These are phyloP conservation scores for Villa cingulata DNA, from an alignment of 2,888 invertebrate genomes.

Conservation along the genomic window DNA sequence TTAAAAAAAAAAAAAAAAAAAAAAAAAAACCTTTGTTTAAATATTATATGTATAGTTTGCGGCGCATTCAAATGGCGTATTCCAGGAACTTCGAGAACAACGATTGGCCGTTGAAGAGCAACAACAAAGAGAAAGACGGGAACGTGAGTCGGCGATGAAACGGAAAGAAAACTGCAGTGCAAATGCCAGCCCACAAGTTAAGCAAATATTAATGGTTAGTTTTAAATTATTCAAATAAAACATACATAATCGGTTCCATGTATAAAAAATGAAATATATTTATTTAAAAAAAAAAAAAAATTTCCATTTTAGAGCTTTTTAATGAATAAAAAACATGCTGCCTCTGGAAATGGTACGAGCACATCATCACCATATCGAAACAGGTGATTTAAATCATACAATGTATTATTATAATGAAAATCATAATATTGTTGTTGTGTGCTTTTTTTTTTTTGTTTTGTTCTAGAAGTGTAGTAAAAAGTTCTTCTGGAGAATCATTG, in stretches of 20 bases:
- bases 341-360: constrained; percentile 55
- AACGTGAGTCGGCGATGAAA: constrained; percentile 75
- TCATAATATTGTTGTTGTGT: no score
- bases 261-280: not conserved
- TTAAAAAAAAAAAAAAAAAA: constrained; percentile 12
- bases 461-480: constrained; percentile 49
- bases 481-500: constrained; percentile 50
- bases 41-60: constrained; percentile 35
- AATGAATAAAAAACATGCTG: constrained; percentile 67
- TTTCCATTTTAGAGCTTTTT: constrained; percentile 51
- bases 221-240: no score
- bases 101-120: constrained; percentile 67
- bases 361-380: constrained; percentile 60
- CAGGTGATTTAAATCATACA: constrained; percentile 49
- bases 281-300: not conserved
- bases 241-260: no score
- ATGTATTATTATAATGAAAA: no score
- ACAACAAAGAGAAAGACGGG: constrained; percentile 57
- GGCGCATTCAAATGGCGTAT: constrained; percentile 38
- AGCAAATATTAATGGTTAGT: constrained; percentile 80
- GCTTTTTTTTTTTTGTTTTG: not conserved
- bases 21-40: constrained; percentile 22
- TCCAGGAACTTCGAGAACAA: constrained; percentile 77
- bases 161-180: constrained; percentile 95
- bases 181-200: constrained; percentile 90